Evolutionary conservation across 2,888 invertebrate species (phyloP).

Genomic region (Aquatica leii): DNA sequence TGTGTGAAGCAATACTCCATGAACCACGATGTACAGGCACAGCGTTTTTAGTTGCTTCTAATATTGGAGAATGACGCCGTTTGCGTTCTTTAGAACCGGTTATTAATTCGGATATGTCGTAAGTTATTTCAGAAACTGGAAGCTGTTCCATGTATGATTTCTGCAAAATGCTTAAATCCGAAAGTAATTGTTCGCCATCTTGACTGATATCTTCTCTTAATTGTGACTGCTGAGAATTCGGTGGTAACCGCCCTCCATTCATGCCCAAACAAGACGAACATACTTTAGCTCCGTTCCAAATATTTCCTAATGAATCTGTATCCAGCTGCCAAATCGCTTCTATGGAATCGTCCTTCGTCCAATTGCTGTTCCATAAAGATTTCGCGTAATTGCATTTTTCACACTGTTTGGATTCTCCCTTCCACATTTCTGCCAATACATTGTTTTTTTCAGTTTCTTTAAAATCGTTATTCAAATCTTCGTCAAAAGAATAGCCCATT

Average conservation of each 20-base stretch:
- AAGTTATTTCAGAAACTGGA: constrained; percentile 49
- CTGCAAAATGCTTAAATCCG: constrained; percentile 67
- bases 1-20: constrained; percentile 64
- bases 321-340: constrained; percentile 41
- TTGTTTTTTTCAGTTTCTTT: constrained; percentile 41
- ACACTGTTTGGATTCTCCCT: constrained; percentile 54
- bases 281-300: constrained; percentile 58
- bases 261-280: constrained; percentile 54
- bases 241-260: constrained; percentile 44
- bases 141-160: constrained; percentile 60
- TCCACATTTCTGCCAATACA: constrained; percentile 52
- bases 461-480: constrained; percentile 35
- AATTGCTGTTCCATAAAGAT: constrained; percentile 45
- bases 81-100: constrained; percentile 63
- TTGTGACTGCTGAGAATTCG: constrained; percentile 45
- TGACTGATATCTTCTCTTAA: constrained; percentile 65
- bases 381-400: constrained; percentile 58
- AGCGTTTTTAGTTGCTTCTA: constrained; percentile 30
- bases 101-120: constrained; percentile 49
- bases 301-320: constrained; percentile 48
- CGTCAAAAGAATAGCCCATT: constrained; percentile 39
- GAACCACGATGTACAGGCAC: constrained; percentile 53
- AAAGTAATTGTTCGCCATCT: constrained; percentile 70
- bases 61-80: constrained; percentile 64
- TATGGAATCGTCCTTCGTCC: constrained; percentile 30